These are phyloP conservation scores for Gryllus longicercus DNA, from an alignment of 2,888 invertebrate species.

Conservation along the genomic window DNA sequence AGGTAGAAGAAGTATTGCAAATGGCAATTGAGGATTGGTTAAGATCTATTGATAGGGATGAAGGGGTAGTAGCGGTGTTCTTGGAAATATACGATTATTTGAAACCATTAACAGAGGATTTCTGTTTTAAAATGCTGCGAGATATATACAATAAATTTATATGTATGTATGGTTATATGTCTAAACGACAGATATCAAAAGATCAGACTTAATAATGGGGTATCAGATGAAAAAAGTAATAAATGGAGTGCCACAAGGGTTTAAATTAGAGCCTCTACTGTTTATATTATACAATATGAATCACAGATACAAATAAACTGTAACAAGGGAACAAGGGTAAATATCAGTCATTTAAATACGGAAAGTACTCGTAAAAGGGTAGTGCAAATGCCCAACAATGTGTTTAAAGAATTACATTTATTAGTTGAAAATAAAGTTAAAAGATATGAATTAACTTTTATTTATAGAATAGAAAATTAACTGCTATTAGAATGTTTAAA, in stretches of 20 bases:
- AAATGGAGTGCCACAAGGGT: neutral
- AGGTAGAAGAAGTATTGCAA: neutral
- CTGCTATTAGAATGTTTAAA: no score
- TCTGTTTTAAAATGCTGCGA: neutral
- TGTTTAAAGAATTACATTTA: no score
- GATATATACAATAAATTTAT: neutral
- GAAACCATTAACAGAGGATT: neutral
- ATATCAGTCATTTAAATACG: no score
- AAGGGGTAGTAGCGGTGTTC: neutral
- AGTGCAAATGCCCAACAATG: no score
- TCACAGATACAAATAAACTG: neutral
- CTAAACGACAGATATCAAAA: neutral
- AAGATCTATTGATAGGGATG: neutral
- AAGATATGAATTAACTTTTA: no score
- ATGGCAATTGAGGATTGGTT: neutral
- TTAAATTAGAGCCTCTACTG: neutral
- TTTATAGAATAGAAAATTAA: no score
- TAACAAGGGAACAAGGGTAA: no score
- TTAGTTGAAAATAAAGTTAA: no score
- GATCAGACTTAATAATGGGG: neutral
- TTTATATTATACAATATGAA: neutral
- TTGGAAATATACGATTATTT: neutral
- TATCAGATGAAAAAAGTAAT: neutral
- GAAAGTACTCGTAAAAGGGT: no score
- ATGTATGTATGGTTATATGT: neutral